Conservation (phyloP, 1,140 invertebrate species). For the Bombus balteatus region DNA sequence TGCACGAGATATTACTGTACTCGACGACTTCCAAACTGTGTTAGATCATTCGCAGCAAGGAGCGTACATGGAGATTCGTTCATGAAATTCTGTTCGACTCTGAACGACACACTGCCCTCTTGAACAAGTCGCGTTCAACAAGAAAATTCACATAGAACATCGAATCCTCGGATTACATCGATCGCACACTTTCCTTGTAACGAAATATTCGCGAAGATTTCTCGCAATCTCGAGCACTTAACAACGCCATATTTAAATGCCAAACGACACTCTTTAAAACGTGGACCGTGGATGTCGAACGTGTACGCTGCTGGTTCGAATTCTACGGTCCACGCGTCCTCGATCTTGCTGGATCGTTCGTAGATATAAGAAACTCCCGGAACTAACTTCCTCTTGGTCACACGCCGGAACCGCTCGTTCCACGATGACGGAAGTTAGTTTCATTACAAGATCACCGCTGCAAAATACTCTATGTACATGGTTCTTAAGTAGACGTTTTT, state of each 20-base stretch:
- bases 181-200: neutral
- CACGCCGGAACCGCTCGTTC: neutral
- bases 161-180: neutral
- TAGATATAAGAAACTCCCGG: neutral
- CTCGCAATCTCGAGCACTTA: slow-evolving; percentile 31
- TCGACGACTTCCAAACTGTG: neutral
- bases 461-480: slow-evolving; percentile 72
- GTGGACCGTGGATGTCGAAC: slow-evolving; percentile 6
- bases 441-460: slow-evolving; percentile 2
- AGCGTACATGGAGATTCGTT: neutral
- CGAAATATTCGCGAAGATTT: neutral
- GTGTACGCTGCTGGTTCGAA: neutral
- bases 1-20: neutral
- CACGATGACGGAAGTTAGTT: neutral
- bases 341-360: slow-evolving; percentile 25
- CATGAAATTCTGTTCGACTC: neutral
- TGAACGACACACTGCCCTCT: slow-evolving; percentile 24
- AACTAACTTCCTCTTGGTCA: neutral
- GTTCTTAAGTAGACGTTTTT: slow-evolving; percentile 68
- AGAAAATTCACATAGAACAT: neutral
- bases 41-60: neutral
- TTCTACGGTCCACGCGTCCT: neutral
- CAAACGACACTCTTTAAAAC: slow-evolving; percentile 61
- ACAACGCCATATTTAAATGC: slow-evolving; percentile 72
- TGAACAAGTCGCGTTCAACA: neutral